Percentiles rank a stretch among this genome's conserved stretches.
Conservation (phyloP, 2,888 invertebrate species). For the Neoaliturus tenellus region DNA sequence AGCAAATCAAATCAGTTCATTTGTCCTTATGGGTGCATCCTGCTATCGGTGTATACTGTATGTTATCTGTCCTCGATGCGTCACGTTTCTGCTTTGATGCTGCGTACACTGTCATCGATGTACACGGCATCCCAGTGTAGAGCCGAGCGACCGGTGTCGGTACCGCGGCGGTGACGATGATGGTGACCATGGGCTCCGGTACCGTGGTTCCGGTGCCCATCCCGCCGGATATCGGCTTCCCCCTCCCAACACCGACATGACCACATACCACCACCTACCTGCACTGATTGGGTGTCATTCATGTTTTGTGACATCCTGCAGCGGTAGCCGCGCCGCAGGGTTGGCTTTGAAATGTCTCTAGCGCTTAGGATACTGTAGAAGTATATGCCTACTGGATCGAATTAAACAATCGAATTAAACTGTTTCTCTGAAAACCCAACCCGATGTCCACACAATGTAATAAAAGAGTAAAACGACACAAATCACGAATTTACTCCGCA, state of each 20-base stretch:
- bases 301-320: neutral
- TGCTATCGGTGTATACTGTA: too few species aligned
- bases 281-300: slow-evolving; percentile 33
- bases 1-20: too few species aligned
- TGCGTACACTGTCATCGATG: neutral
- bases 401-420: too few species aligned
- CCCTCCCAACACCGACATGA: neutral
- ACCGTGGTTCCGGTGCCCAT: slow-evolving; percentile 12
- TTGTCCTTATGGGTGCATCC: too few species aligned
- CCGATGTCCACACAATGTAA: too few species aligned
- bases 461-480: too few species aligned
- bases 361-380: too few species aligned
- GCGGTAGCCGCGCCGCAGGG: neutral
- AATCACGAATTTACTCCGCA: too few species aligned
- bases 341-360: neutral
- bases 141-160: neutral
- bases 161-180: neutral
- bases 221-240: slow-evolving; percentile 22
- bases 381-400: too few species aligned
- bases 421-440: too few species aligned
- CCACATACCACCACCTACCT: neutral
- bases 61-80: too few species aligned
- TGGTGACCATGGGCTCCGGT: neutral
- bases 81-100: neutral
- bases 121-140: too few species aligned